phyloP scores from a whole-genome alignment of 2,888 invertebrate species.

The Clunio marinus region DNA sequence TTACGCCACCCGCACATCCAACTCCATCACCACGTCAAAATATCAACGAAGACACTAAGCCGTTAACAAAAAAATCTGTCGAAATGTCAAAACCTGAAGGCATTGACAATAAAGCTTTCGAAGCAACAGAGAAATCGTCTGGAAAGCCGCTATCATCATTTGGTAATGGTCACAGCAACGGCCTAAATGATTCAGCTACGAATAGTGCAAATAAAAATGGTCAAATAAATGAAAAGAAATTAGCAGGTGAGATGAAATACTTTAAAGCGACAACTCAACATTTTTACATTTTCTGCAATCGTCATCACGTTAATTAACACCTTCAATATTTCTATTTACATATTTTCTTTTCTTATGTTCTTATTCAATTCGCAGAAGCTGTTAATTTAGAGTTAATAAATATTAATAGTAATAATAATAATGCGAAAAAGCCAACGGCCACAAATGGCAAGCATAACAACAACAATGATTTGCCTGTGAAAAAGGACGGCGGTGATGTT shows the following conservation, averaged over 20 bases:
- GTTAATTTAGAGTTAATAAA: conserved; percentile 77
- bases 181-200: conserved; percentile 36
- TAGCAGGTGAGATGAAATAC: conserved; percentile 30
- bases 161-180: conserved; percentile 28
- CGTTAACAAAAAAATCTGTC: conserved; percentile 39
- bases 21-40: conserved; percentile 42
- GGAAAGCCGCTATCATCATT: conserved; percentile 40
- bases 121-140: conserved; percentile 33
- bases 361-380: conserved; percentile 62
- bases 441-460: conserved; percentile 57
- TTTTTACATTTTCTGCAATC: background rate
- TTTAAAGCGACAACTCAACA: background rate
- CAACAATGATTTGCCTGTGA: conserved; percentile 56
- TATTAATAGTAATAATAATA: conserved; percentile 56
- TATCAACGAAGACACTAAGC: conserved; percentile 39
- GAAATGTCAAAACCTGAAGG: conserved; percentile 40
- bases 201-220: conserved; percentile 39
- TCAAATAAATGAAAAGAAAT: conserved; percentile 39
- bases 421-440: conserved; percentile 42
- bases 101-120: conserved; percentile 41
- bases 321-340: background rate
- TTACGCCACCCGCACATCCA: conserved; percentile 42
- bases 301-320: background rate
- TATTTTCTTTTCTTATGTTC: background rate
- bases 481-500: conserved; percentile 63